phyloP scores from a whole-genome alignment of 64 coral and sea anemone genomes.

The Pocillopora damicornis region DNA sequence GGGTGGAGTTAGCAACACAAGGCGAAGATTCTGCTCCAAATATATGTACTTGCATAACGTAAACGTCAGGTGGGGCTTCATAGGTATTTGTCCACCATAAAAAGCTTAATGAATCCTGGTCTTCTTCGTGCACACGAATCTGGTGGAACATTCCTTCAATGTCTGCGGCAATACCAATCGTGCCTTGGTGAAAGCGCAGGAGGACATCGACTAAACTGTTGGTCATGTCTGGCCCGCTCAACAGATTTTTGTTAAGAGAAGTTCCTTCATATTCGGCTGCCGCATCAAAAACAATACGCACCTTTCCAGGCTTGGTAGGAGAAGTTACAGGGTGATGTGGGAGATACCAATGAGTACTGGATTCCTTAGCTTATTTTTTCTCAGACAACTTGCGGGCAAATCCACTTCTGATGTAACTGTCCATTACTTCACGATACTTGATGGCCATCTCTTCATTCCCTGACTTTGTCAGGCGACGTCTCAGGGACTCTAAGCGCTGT shows the following conservation, averaged over 20 bases:
- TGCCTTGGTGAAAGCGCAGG: conserved; percentile 40
- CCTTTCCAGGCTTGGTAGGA: conserved; percentile 54
- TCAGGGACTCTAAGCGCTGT: conserved; percentile 27
- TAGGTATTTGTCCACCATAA: conserved; percentile 60
- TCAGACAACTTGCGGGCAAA: conserved; percentile 26
- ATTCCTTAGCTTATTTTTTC: neutral
- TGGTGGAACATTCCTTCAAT: conserved; percentile 67
- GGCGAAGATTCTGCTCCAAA: conserved; percentile 38
- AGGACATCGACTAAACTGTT: conserved; percentile 59
- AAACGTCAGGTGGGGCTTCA: conserved; percentile 33
- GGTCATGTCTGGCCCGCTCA: conserved; percentile 59
- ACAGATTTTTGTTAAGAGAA: conserved; percentile 55
- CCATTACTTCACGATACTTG: conserved; percentile 44
- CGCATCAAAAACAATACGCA: conserved; percentile 51
- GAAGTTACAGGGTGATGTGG: conserved; percentile 36
- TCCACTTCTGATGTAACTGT: conserved; percentile 40
- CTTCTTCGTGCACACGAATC: conserved; percentile 36
- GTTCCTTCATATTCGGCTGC: conserved; percentile 20
- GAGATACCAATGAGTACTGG: conserved; percentile 21
- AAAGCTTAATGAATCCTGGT: conserved; percentile 56
- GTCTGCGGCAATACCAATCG: conserved; percentile 39
- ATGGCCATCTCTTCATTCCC: conserved; percentile 45
- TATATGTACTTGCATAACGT: conserved; percentile 51
- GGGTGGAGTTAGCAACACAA: conserved; percentile 40
- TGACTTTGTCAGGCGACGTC: neutral